Percentiles rank a stretch among this genome's conserved stretches.
Conservation (phyloP, 2,113 vertebrate species). For the Romanogobio albipinnatus region DNA sequence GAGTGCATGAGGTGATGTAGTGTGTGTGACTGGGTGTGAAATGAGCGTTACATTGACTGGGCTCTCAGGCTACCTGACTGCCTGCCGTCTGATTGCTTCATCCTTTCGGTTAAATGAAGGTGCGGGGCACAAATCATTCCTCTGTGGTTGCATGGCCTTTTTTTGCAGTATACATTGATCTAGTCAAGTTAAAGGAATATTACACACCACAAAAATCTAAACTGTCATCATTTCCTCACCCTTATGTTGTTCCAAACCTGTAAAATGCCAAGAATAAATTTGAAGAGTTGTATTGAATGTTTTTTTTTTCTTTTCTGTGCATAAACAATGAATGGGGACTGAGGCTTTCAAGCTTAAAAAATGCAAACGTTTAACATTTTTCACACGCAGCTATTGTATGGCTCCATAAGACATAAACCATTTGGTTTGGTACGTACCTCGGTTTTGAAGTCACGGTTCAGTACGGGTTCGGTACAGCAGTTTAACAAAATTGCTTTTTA, state of each 20-base stretch:
- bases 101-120: conserved; percentile 39
- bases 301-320: not conserved
- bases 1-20: conserved; percentile 12
- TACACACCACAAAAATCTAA: not conserved
- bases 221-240: not conserved
- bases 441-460: no score
- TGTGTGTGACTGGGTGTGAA: conserved; percentile 41
- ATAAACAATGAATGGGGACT: not conserved
- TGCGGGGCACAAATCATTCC: not conserved
- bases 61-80: conserved; percentile 30
- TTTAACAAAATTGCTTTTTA: no score
- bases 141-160: not conserved
- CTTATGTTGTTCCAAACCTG: not conserved
- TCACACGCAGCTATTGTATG: not conserved
- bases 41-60: conserved; percentile 40
- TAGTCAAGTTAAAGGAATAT: not conserved
- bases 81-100: conserved; percentile 33
- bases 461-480: no score
- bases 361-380: not conserved
- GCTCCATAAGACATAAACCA: no score
- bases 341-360: not conserved
- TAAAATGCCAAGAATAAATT: not conserved
- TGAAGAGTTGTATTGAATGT: not conserved
- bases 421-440: no score
- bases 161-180: conserved; percentile 21